Evolutionary conservation across 2,113 vertebrate genomes (phyloP).

Genomic region (Periophthalmus modestus): DNA sequence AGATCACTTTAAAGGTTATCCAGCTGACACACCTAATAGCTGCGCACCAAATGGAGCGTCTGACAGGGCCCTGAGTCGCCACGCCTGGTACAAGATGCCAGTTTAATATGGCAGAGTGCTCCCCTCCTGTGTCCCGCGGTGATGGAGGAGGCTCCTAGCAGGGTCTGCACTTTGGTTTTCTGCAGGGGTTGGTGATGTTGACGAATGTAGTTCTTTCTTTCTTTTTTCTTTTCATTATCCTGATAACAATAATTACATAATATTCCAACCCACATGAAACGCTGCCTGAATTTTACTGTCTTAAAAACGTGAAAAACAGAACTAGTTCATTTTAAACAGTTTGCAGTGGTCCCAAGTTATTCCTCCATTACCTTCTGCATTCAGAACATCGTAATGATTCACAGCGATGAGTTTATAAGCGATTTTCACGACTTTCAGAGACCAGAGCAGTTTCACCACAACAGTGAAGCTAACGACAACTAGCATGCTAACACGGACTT

Average conservation of each 20-base stretch:
- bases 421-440: too few relatives aligned
- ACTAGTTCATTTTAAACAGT: too few relatives aligned
- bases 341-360: too few relatives aligned
- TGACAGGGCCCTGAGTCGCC: constrained; percentile 58
- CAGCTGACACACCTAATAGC: constrained; percentile 69
- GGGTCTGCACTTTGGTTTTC: constrained; percentile 12
- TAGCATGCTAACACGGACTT: too few relatives aligned
- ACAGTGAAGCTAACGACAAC: too few relatives aligned
- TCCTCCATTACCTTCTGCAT: too few relatives aligned
- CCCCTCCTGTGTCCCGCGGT: constrained; percentile 27
- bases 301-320: too few relatives aligned
- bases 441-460: too few relatives aligned
- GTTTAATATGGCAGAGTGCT: constrained; percentile 48
- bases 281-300: too few relatives aligned
- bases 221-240: neutral
- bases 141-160: constrained; percentile 56
- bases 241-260: neutral
- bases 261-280: neutral
- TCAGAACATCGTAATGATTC: too few relatives aligned
- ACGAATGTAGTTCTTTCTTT: neutral
- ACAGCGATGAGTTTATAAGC: too few relatives aligned
- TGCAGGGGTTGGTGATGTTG: neutral
- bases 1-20: constrained; percentile 73
- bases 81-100: constrained; percentile 55
- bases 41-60: constrained; percentile 61